Conservation (phyloP, 2,797 vertebrate genomes). For the Argyrosomus regius region DNA sequence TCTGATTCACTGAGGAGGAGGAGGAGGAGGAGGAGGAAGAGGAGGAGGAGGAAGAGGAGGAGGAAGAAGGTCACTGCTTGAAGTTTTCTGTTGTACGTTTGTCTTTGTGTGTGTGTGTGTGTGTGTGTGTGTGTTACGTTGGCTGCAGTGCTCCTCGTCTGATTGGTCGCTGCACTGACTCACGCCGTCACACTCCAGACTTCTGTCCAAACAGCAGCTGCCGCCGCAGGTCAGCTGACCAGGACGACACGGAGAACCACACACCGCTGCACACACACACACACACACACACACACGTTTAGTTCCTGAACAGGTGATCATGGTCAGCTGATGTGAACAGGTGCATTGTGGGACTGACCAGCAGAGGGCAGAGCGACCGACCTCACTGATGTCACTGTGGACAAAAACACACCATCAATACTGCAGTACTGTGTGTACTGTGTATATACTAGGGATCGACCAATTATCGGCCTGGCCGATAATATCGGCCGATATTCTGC, state of each 20-base stretch:
- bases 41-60: not conserved
- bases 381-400: slow-evolving; percentile 45
- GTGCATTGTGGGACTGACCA: slow-evolving; percentile 64
- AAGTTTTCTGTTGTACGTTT: not conserved
- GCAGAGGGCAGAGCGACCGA: rapidly evolving
- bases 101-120: not conserved
- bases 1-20: slow-evolving; percentile 69
- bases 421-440: not conserved
- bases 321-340: not conserved
- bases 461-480: no score
- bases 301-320: not conserved
- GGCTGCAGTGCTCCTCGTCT: slow-evolving; percentile 87
- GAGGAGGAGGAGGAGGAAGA: not conserved
- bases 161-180: slow-evolving; percentile 86
- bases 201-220: slow-evolving; percentile 89
- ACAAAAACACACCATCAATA: not conserved
- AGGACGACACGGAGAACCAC: slow-evolving; percentile 78
- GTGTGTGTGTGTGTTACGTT: not conserved
- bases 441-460: no score
- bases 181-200: slow-evolving; percentile 90
- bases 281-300: not conserved
- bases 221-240: slow-evolving; percentile 85
- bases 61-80: not conserved
- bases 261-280: slow-evolving; percentile 68
- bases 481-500: no score